Evolutionary conservation across 35 echinoderm and acorn worm species (phyloP), one percentile per base, ranked within the genome.

Genomic region (Patiria miniata): DNA sequence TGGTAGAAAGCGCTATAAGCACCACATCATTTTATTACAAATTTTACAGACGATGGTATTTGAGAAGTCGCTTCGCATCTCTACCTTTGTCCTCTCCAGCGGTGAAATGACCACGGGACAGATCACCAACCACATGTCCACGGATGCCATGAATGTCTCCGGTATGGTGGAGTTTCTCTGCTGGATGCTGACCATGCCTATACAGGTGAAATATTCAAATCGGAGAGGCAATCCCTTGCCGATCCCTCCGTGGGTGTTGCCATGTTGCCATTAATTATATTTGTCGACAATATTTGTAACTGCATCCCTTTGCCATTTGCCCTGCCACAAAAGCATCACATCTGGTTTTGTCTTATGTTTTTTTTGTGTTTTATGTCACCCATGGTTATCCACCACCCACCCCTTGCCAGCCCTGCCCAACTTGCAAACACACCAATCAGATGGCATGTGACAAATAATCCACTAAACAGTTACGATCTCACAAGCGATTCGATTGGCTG

Each of bases 61-160:
- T 57, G 95, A 98, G 21, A 98, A 98, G 40, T 91, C 95, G 10
- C 78, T 98, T 12, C 88, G 86, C 15, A 78, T 98, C 5, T 98
- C 95, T 17, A 98, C 92, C 55, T 98, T 61, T 52, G 90, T 92
- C 0, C 94, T 94, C 30, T 82, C 87, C 22, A 86, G 89, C 53
- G 95, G 95, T 1, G 53, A 76, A 39, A 98, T 98, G 95, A 89
- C 91, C 29, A 94, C 89, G 37, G 95, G 95, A 7, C 92, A 94
- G 83, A 91, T 98, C 1, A 91, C 95, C 44, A 98, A 98, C 77
- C 95, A 98, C 81, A 98, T 98, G 86, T 98, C 95, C 21, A 87
- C 88, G 5, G 95, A 98, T 76, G 91, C 95, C 21, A 86, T 90
- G 6, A 94, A 94, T 77, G 58, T 98, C 14, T 81, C 82, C 7